Evolutionary conservation across 2,797 vertebrate genomes (phyloP).

Genomic region (Mus minutoides): DNA sequence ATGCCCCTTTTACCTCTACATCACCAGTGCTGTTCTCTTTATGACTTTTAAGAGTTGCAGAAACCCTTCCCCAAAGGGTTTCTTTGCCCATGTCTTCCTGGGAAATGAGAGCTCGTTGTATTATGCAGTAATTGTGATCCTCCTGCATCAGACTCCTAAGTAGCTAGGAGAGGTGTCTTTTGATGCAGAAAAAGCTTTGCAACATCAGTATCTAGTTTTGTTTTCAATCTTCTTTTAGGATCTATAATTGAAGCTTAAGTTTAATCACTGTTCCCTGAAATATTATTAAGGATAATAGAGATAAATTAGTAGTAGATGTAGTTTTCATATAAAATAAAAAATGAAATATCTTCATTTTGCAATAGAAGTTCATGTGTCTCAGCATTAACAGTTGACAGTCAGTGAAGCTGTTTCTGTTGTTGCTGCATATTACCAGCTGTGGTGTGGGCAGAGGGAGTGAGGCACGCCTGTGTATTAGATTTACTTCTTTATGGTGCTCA

Average conservation of each 20-base stretch:
- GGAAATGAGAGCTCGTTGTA: not conserved
- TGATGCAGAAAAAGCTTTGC: not conserved
- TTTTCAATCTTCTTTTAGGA: constrained; percentile 43
- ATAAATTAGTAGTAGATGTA: constrained; percentile 33
- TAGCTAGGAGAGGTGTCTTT: not conserved
- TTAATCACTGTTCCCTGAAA: constrained; percentile 40
- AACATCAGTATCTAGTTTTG: constrained; percentile 4
- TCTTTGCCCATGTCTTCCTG: not conserved
- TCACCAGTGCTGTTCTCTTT: not conserved
- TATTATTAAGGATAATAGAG: constrained; percentile 45
- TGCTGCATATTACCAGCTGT: not conserved
- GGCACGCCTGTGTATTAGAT: not conserved
- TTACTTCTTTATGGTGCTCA: not conserved
- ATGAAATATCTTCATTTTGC: constrained; percentile 38
- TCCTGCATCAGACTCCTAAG: not conserved
- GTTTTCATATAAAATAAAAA: constrained; percentile 12
- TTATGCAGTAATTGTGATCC: not conserved
- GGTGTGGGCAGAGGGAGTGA: not conserved
- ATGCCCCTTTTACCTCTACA: constrained; percentile 41
- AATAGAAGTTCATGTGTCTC: constrained; percentile 1
- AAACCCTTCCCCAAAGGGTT: no score
- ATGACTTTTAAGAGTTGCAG: constrained; percentile 33
- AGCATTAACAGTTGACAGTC: not conserved
- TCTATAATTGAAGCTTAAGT: constrained; percentile 36
- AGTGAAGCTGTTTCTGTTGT: not conserved